Conservation (phyloP, 53 echinoderm and acorn worm genomes). For the Apostichopus leukothele region DNA sequence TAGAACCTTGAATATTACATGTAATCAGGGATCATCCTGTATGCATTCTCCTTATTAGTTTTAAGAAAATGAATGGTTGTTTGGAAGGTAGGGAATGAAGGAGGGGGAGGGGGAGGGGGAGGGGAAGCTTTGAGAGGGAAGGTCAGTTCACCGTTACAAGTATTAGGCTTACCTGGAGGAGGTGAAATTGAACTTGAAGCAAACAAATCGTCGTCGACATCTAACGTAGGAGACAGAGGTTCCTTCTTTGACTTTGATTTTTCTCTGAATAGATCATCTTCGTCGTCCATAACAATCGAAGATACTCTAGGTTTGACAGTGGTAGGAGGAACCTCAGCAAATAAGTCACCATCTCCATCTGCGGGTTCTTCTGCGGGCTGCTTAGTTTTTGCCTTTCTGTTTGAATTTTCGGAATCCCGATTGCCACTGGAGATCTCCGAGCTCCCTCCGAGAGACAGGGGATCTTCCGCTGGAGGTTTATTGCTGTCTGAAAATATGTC, state of each 20-base stretch:
- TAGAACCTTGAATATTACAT: no score
- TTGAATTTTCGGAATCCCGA: background rate
- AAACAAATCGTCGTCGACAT: constrained; percentile 73
- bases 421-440: background rate
- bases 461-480: background rate
- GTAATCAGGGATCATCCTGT: no score
- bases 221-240: constrained; percentile 43
- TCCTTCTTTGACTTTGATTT: constrained; percentile 25
- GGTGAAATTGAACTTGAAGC: constrained; percentile 48
- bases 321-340: constrained; percentile 35
- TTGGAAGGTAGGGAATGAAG: no score
- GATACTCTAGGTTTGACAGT: constrained; percentile 3
- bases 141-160: no score
- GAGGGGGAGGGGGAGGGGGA: no score
- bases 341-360: constrained; percentile 49
- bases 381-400: background rate
- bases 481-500: constrained; percentile 5
- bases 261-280: constrained; percentile 35
- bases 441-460: background rate
- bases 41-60: no score
- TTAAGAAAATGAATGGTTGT: no score
- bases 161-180: constrained; percentile 4
- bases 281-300: background rate
- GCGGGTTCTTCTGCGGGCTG: constrained; percentile 3
- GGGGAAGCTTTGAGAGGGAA: no score